Evolutionary conservation across 2,888 invertebrate species (phyloP), one percentile per base, ranked within the genome.

Genomic region (Spodoptera exigua): DNA sequence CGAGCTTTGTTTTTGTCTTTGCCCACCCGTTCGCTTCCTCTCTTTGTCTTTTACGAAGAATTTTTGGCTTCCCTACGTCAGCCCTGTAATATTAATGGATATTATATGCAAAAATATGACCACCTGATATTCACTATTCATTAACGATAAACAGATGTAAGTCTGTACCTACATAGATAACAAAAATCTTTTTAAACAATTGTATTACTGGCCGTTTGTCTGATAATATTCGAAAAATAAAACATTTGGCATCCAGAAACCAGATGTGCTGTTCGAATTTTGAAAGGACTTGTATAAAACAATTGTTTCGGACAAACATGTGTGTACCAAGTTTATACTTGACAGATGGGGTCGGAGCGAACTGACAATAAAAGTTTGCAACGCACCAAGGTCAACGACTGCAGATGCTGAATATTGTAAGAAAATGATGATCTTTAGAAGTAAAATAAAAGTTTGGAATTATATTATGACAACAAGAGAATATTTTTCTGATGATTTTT

Each of bases 1-100:
- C 79, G 65, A 84, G 78, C 83, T 84, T 88, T 81, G 86, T 89
- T 90, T 91, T 91, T 90, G 84, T 82, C 74, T 80, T 72, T 80
- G 91, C 79, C 90, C 90, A 90, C 90, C 90, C 87, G 85, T 82
- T 82, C 80, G 87, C 87, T 91, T 93, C 93, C 93, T 93, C 87
- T 85, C 91, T 92, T 93, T 93, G 93, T 91, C 81, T 74, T 78
- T 78, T 89, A 86, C 89, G 80, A 83, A 79, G 89, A 90, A 91
- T 83, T 88, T 87, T 86, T 82, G 88, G 90, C 90, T 91, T 91
- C 91, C 81, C 82, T 79, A 71, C 83, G 52, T 61, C 55, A 86
- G 75, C 84, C 85, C 80, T 85, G 83, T 73, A 84, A 88, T 86
- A 84, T 86, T 85, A 80, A 87, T 87, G 80, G 66, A 61, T 74